Conservation (phyloP, 2,113 vertebrate genomes). For the Pelmatolapia mariae region DNA sequence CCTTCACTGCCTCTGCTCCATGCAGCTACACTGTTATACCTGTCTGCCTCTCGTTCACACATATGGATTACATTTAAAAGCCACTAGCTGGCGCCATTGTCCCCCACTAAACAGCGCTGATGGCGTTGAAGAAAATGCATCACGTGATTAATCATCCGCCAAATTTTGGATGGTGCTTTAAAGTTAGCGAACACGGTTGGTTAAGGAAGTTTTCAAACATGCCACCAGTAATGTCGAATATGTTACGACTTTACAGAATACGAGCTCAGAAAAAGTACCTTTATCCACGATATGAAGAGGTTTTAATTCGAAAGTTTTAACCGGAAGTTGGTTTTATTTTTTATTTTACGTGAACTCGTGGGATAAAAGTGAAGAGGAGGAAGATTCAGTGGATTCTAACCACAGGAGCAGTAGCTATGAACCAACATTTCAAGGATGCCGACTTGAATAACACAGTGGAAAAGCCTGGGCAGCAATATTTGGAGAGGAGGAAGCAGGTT, state of each 20-base stretch:
- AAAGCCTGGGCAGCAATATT: slow-evolving; percentile 20
- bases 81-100: neutral
- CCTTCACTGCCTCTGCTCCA: neutral
- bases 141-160: neutral
- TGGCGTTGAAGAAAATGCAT: neutral
- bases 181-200: neutral
- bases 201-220: neutral
- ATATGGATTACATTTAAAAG: neutral
- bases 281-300: neutral
- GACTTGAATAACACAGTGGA: neutral
- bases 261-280: neutral
- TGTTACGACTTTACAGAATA: neutral
- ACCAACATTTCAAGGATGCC: neutral
- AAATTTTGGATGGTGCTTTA: neutral
- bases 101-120: neutral
- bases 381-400: neutral
- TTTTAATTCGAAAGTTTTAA: neutral
- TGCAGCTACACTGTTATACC: neutral
- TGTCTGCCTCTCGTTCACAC: neutral
- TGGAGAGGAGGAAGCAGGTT: slow-evolving; percentile 31
- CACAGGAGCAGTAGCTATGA: neutral
- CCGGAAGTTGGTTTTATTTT: neutral
- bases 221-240: neutral
- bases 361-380: neutral
- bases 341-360: neutral